These are phyloP conservation scores for Agriopis leucophaearia DNA, from an alignment of 2,888 invertebrate species.

Conservation along the genomic window DNA sequence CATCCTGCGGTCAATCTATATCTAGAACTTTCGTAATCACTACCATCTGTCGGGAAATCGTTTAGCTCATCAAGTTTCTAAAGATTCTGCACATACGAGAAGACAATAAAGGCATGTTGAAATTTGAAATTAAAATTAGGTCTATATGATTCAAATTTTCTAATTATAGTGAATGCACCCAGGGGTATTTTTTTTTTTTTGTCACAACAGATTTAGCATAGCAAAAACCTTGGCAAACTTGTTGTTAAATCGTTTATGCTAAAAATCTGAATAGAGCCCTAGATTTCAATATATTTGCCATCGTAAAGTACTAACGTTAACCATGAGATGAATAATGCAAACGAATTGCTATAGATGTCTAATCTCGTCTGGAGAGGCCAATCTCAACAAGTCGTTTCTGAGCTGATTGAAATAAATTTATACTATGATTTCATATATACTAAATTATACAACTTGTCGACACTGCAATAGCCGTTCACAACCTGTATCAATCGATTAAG, in stretches of 20 bases:
- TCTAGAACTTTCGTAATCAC: constrained; percentile 60
- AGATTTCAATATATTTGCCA: background rate
- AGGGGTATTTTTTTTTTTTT: no score
- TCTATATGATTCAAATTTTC: background rate
- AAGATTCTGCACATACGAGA: background rate
- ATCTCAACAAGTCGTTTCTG: constrained; percentile 10
- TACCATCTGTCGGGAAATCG: constrained; percentile 47
- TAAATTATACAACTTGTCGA: constrained; percentile 41
- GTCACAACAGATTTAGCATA: no score
- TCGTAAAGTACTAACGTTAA: constrained; percentile 4
- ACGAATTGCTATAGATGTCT: constrained; percentile 19
- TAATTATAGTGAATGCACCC: background rate
- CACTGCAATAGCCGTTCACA: constrained; percentile 35
- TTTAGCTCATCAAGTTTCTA: constrained; percentile 21
- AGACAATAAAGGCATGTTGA: background rate
- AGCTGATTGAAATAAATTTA: constrained; percentile 34
- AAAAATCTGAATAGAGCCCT: no score
- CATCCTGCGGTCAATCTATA: constrained; percentile 74
- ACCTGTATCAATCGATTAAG: constrained; percentile 44
- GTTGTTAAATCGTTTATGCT: no score
- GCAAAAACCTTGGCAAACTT: no score
- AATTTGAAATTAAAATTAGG: background rate
- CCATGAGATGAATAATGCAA: constrained; percentile 10
- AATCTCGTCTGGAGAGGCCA: constrained; percentile 9
- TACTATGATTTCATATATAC: constrained; percentile 26